Evolutionary conservation across 2,797 vertebrate species (phyloP).

Genomic region (Rousettus madagascariensis): DNA sequence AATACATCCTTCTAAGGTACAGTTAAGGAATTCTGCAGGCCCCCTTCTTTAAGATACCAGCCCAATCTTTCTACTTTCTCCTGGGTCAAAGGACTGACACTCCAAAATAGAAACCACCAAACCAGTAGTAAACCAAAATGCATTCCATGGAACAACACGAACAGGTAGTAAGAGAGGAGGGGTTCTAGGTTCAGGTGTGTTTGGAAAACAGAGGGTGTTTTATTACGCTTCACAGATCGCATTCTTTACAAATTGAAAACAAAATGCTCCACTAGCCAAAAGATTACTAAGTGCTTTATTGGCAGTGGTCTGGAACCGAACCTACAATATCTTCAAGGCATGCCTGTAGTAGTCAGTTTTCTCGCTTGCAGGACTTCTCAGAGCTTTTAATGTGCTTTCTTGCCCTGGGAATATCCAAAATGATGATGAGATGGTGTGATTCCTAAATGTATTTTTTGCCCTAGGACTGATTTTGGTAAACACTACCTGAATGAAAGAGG

Average conservation of each 20-base stretch:
- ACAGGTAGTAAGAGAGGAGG: neutral
- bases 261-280: neutral
- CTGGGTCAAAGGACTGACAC: neutral
- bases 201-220: neutral
- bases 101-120: neutral
- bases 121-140: neutral
- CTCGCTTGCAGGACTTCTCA: neutral
- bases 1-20: neutral
- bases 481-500: neutral
- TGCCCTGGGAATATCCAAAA: neutral
- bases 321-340: neutral
- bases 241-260: neutral
- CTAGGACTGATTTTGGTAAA: constrained; percentile 8
- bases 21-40: neutral
- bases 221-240: neutral
- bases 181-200: neutral
- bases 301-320: neutral
- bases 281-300: neutral
- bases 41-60: neutral
- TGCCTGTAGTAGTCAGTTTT: neutral
- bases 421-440: neutral
- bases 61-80: neutral
- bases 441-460: neutral
- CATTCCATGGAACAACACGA: neutral
- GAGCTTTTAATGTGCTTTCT: neutral